A percentile compares a stretch with the other conserved stretches of the same genome.
phyloP scores from a whole-genome alignment of 2,113 vertebrate species.

The human (Homo sapiens) region GRCh38 chr11:69054001-69054500 shows the following conservation, averaged over 20 bases:
- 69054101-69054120: background rate
- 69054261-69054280: background rate
- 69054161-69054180: background rate
- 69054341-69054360: background rate
- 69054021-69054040: slow-evolving; percentile 56
- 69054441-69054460: accelerated
- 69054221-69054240: too few relatives aligned
- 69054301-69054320: accelerated
- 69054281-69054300: accelerated
- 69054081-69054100: slow-evolving; percentile 96
- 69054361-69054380: background rate
- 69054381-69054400: background rate
- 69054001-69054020: accelerated
- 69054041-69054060: slow-evolving; percentile 83
- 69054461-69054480: accelerated
- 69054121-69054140: background rate
- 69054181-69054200: background rate
- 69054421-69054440: accelerated
- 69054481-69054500: background rate
- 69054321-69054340: background rate
- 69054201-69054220: accelerated
- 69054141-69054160: too few relatives aligned
- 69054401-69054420: background rate
- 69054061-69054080: slow-evolving; percentile 93
- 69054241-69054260: accelerated